Percentiles rank a stretch among this genome's conserved stretches.
Conservation (phyloP, 2,113 vertebrate genomes). For the Pavo muticus region DNA sequence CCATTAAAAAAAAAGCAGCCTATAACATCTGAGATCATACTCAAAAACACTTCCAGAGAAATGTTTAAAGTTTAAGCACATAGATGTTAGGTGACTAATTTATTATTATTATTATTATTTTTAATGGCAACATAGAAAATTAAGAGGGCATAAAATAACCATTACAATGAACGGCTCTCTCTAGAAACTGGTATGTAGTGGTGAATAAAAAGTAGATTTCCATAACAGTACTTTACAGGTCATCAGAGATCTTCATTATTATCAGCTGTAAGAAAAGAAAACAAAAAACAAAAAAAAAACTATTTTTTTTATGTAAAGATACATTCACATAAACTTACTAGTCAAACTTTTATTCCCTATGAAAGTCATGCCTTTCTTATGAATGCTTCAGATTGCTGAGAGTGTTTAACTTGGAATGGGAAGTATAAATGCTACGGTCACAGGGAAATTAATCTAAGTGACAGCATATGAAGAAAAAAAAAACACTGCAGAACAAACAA, state of each 20-base stretch:
- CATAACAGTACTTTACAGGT: slow-evolving; percentile 41
- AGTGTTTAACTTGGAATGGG: slow-evolving; percentile 9
- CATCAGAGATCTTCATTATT: slow-evolving; percentile 56
- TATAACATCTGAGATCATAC: neutral
- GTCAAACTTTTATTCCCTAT: slow-evolving; percentile 37
- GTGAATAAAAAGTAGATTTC: slow-evolving; percentile 38
- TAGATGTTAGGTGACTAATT: neutral
- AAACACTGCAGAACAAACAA: neutral
- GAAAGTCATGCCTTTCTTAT: slow-evolving; percentile 18
- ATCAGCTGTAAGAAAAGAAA: slow-evolving; percentile 36
- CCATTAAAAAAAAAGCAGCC: neutral
- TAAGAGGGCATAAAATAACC: slow-evolving; percentile 2
- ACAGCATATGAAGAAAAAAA: neutral
- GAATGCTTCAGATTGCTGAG: slow-evolving; percentile 42
- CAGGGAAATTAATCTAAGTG: neutral
- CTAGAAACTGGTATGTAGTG: slow-evolving; percentile 1
- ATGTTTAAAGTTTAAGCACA: slow-evolving; percentile 16
- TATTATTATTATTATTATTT: no score
- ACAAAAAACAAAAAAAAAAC: no score
- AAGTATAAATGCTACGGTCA: neutral
- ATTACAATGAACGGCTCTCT: neutral
- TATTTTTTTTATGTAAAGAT: slow-evolving; percentile 43
- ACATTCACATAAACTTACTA: slow-evolving; percentile 39
- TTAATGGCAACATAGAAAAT: neutral
- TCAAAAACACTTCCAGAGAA: slow-evolving; percentile 18